Conservation (phyloP, 2,113 vertebrate species). For the Cyprinodon tularosa region DNA sequence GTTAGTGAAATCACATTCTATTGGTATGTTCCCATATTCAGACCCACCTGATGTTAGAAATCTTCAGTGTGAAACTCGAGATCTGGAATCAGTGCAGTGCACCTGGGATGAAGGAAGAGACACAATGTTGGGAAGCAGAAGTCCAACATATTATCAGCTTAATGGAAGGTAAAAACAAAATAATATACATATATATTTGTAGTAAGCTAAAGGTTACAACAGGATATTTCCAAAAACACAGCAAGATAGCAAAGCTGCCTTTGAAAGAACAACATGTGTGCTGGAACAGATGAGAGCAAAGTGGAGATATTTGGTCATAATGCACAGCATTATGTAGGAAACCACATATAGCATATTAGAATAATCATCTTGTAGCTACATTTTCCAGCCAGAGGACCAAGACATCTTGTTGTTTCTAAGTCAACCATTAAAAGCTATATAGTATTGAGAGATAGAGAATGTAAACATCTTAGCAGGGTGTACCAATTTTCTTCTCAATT, state of each 20-base stretch:
- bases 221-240: not conserved
- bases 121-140: fast-evolving
- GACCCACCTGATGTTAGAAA: slow-evolving; percentile 59
- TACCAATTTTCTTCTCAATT: too few species aligned
- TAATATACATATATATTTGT: not conserved
- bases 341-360: too few species aligned
- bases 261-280: too few species aligned
- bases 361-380: too few species aligned
- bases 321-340: too few species aligned
- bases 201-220: not conserved
- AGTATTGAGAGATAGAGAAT: too few species aligned
- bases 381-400: too few species aligned
- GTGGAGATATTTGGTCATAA: too few species aligned
- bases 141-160: slow-evolving; percentile 27
- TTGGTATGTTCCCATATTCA: slow-evolving; percentile 8
- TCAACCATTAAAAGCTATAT: too few species aligned
- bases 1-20: not conserved
- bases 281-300: too few species aligned
- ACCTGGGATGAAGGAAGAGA: slow-evolving; percentile 46
- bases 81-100: slow-evolving; percentile 66
- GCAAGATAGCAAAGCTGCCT: not conserved
- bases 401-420: too few species aligned
- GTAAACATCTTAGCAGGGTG: too few species aligned
- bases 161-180: slow-evolving; percentile 62
- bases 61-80: slow-evolving; percentile 71